Conservation (phyloP, 1,140 invertebrate species). For the Heliconius congener region DNA sequence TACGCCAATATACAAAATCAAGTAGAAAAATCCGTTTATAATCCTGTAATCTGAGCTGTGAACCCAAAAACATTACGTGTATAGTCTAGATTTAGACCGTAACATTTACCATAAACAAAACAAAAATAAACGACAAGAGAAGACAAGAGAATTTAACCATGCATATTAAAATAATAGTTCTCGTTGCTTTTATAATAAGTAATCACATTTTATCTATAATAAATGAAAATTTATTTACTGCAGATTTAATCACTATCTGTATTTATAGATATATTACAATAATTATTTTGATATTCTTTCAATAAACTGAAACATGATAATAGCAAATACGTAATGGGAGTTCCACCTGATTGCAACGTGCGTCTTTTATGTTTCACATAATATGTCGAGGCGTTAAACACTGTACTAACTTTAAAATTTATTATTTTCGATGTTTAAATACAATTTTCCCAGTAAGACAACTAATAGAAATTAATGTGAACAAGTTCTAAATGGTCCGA, state of each 20-base stretch:
- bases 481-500: not conserved
- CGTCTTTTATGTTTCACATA: not conserved
- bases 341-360: not conserved
- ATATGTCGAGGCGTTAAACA: not conserved
- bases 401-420: not conserved
- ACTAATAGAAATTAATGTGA: constrained; percentile 8
- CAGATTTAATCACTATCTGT: constrained; percentile 1
- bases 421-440: not conserved
- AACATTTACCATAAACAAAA: too few species aligned
- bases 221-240: not conserved
- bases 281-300: not conserved
- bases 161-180: not conserved
- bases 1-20: too few species aligned
- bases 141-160: not conserved
- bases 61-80: too few species aligned
- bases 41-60: too few species aligned
- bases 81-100: too few species aligned
- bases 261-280: not conserved
- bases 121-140: not conserved
- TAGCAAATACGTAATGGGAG: not conserved
- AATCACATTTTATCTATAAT: not conserved
- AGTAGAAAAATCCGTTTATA: too few species aligned
- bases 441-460: constrained; percentile 2
- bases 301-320: constrained; percentile 5
- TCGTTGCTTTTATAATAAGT: not conserved